Evolutionary conservation across 2,888 invertebrate species (phyloP), one percentile per base, ranked within the genome.

Genomic region (Rhopalosiphum nymphaeae): DNA sequence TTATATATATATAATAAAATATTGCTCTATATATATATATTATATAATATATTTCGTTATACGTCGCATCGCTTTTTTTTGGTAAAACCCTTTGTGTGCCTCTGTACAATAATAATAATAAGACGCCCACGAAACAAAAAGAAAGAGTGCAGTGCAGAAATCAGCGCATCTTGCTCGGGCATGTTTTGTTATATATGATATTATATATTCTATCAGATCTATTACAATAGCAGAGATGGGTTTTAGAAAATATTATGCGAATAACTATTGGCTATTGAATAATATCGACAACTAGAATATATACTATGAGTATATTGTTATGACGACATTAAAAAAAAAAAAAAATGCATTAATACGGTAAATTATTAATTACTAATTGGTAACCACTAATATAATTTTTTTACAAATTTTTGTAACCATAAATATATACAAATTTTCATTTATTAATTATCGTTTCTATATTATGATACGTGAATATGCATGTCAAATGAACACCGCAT

Each of bases 21-120:
- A 36, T 78, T 36, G 36, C 36, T 78, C 16, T 78, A 36, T 78
- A 36, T 36, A 67, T n/a, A n/a, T n/a, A n/a, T n/a, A n/a, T n/a
- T n/a, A 67, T 67, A 78, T 78, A 78, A 78, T 78, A 78, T 78
- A 78, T 78, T 78, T 78, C 78, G 78, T 42, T 78, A 21, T 36
- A 78, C 78, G 36, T 9, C 21, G 36, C 36, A 21, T 78, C 78
- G 78, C 21, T 36, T 78, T 78, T n/a, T 21, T 36, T n/a, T n/a
- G n/a, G 78, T 21, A 36, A 78, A 78, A 78, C 1, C 21, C 36
- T 1, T 36, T 36, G 78, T 78, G 78, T 36, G 36, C 36, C 7
- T 78, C 36, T 78, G 36, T 36, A 78, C n/a, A 67, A 29, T 61
- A 61, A 56, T 56, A 25, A 56, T 57, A 57, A 67, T 67, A 67